These are phyloP conservation scores for Paratrypauchen microcephalus DNA, from an alignment of 2,797 vertebrate species.

Conservation along the genomic window DNA sequence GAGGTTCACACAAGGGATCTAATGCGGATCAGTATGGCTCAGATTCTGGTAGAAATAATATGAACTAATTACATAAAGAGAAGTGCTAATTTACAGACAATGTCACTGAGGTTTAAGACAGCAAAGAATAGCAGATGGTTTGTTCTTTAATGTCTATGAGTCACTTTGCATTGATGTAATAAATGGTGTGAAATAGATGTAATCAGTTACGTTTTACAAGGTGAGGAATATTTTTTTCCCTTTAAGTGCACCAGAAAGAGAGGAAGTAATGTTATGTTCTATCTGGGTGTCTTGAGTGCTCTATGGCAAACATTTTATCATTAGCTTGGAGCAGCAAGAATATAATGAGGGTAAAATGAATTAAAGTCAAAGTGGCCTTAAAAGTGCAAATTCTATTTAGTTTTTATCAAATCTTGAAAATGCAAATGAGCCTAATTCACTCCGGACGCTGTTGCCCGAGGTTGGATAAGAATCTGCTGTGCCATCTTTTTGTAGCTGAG, in stretches of 20 bases:
- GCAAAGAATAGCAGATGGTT: constrained; percentile 16
- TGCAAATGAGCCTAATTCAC: constrained; percentile 75
- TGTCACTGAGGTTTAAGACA: constrained; percentile 45
- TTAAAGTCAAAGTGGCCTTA: constrained; percentile 73
- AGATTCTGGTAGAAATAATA: constrained; percentile 46
- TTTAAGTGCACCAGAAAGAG: constrained; percentile 47
- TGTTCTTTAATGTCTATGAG: constrained; percentile 26
- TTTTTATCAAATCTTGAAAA: constrained; percentile 72
- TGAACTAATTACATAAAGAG: constrained; percentile 52
- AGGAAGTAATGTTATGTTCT: constrained; percentile 63
- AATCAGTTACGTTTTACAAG: constrained; percentile 46
- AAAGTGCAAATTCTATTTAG: constrained; percentile 70
- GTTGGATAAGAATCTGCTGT: constrained; percentile 72
- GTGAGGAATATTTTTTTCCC: constrained; percentile 49
- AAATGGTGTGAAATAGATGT: constrained; percentile 36
- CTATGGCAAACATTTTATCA: constrained; percentile 70
- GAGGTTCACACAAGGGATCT: constrained; percentile 13
- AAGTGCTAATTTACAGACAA: constrained; percentile 45
- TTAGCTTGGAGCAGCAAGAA: constrained; percentile 66
- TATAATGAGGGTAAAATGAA: constrained; percentile 68
- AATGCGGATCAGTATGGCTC: constrained; percentile 25
- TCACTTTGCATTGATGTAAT: constrained; percentile 35
- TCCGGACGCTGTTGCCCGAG: constrained; percentile 55
- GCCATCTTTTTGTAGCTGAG: constrained; percentile 61
- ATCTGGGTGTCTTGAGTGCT: constrained; percentile 57